Conservation (phyloP, 2,113 vertebrate genomes). For the Hucho hucho region DNA sequence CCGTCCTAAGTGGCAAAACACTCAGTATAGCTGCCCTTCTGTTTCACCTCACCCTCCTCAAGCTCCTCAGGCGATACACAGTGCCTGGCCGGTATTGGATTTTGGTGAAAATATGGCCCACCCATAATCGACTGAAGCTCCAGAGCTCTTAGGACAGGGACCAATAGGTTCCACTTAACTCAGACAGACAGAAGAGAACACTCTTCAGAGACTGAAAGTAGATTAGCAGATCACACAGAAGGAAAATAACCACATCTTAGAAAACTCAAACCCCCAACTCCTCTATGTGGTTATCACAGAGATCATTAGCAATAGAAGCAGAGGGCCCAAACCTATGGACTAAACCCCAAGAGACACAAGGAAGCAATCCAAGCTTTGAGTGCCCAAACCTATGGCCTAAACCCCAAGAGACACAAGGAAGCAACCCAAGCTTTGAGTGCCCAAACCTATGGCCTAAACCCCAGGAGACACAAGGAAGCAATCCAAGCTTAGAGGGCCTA, state of each 20-base stretch:
- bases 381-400: too few relatives aligned
- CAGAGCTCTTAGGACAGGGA: conserved; percentile 9
- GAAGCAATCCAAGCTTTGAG: too few relatives aligned
- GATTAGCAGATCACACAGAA: conserved; percentile 42
- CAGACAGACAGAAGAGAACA: conserved; percentile 35
- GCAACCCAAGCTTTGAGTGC: too few relatives aligned
- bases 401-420: too few relatives aligned
- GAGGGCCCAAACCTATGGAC: not conserved
- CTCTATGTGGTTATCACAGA: too few relatives aligned
- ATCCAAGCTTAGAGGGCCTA: too few relatives aligned
- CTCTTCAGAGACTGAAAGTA: conserved; percentile 25
- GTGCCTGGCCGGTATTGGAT: conserved; percentile 28
- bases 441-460: too few relatives aligned
- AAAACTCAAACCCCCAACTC: too few relatives aligned
- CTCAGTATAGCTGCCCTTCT: not conserved
- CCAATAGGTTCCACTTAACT: conserved; percentile 39
- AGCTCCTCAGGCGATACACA: not conserved
- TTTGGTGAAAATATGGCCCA: conserved; percentile 27
- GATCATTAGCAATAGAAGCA: not conserved
- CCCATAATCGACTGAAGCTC: conserved; percentile 28
- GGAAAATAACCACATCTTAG: conserved; percentile 36
- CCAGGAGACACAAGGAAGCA: too few relatives aligned
- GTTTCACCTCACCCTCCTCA: not conserved
- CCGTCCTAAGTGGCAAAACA: conserved; percentile 20
- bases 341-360: not conserved